Base-by-base conservation (phyloP, 2,888 invertebrate species). In the Plutella xylostella region DNA sequence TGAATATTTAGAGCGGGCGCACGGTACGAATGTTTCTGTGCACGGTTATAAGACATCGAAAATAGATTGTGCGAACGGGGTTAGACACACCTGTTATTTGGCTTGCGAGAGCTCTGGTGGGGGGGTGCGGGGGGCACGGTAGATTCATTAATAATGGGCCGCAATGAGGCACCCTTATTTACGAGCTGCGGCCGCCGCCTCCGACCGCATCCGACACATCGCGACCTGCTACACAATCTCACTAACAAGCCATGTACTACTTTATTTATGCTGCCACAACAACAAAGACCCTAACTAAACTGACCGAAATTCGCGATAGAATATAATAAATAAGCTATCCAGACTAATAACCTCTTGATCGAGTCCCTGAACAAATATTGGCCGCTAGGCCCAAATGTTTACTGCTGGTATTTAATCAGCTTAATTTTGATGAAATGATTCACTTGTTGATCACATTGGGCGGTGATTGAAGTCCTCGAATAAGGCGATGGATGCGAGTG, bases 1-100 rank as follows among this genome's bases (percentile, higher is more conserved):
- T 77, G 82, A 80, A 80, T 79, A 80, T 80, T 79, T 76, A 79
- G 79, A 82, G 66, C 73, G 69, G 60, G 72, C 72, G 72, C 71
- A 72, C 77, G 72, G 72, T 72, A 68, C 68, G 70, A 69, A 65
- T 71, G 72, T 70, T 75, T 70, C 79, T 75, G 72, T 70, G 73
- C 75, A 73, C 78, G 70, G 74, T 72, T 77, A 74, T 77, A 80
- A 79, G 79, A 77, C 77, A 78, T 78, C 82, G 75, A 78, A 83
- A 83, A 83, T 83, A 83, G 83, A 82, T 80, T 80, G 74, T 80
- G 78, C 80, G 78, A 83, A 83, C 72, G 79, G 80, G 83, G 83
- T 80, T 83, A 83, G 76, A 73, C 82, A 75, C 83, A 83, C 83
- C 83, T 83, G 83, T 82, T 80, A 78, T 79, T 80, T 76, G 68